phyloP scores from a whole-genome alignment of 2,113 vertebrate genomes.

The Gnathonemus echidnorhynchus region DNA sequence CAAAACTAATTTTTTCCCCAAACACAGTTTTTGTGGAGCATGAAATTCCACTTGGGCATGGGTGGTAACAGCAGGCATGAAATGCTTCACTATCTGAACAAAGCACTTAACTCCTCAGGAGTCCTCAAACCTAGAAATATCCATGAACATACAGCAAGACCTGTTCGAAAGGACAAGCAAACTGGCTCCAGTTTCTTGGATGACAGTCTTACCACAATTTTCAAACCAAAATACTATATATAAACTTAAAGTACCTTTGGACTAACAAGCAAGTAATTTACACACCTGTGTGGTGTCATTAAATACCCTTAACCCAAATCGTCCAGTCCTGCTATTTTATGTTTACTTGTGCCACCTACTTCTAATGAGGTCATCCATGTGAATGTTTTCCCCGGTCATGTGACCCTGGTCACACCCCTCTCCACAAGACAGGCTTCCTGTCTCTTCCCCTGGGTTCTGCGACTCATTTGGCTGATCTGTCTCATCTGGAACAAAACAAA shows the following conservation, averaged over 20 bases:
- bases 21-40: background rate
- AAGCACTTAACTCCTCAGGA: no score
- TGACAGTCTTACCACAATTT: background rate
- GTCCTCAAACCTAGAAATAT: background rate
- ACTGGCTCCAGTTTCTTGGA: background rate
- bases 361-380: slow-evolving; percentile 71
- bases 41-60: background rate
- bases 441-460: slow-evolving; percentile 49
- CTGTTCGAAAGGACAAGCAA: background rate
- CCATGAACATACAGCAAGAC: background rate
- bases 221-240: background rate
- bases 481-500: slow-evolving; percentile 61
- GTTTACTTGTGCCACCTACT: slow-evolving; percentile 65
- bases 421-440: slow-evolving; percentile 47
- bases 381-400: slow-evolving; percentile 53
- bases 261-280: slow-evolving; percentile 3
- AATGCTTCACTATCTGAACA: background rate
- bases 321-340: background rate
- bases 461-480: slow-evolving; percentile 51
- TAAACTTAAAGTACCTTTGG: background rate
- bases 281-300: background rate
- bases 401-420: slow-evolving; percentile 55
- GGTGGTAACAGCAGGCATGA: background rate
- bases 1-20: background rate
- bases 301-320: background rate